These are phyloP conservation scores for Oryzias celebensis DNA, from an alignment of 2,113 vertebrate genomes.

Conservation along the genomic window DNA sequence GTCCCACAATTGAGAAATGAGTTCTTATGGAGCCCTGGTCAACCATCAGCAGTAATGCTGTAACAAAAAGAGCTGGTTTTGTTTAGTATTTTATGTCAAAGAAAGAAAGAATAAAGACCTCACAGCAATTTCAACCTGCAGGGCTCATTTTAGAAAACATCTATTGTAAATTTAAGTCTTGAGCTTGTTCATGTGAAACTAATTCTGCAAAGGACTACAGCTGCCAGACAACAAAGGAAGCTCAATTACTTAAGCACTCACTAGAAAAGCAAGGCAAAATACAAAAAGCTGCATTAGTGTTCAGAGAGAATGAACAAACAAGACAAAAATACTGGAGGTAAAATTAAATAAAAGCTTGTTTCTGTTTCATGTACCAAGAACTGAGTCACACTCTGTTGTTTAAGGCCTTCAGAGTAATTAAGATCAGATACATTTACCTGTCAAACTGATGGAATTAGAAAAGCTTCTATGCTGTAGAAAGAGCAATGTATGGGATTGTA, in stretches of 20 bases:
- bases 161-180: conserved; percentile 32
- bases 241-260: conserved; percentile 26
- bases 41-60: too few species aligned
- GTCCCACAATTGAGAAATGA: too few species aligned
- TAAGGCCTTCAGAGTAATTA: conserved; percentile 14
- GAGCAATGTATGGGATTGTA: conserved; percentile 7
- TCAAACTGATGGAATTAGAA: conserved; percentile 12
- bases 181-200: conserved; percentile 39
- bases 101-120: too few species aligned
- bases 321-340: not conserved
- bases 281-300: conserved; percentile 18
- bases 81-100: too few species aligned
- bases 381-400: conserved; percentile 13
- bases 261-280: conserved; percentile 24
- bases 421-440: conserved; percentile 50
- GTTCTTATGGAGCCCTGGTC: too few species aligned
- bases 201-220: conserved; percentile 42
- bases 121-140: too few species aligned
- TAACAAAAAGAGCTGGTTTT: too few species aligned
- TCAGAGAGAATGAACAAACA: not conserved
- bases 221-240: conserved; percentile 38
- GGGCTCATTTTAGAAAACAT: conserved; percentile 2
- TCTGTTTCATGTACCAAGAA: conserved; percentile 27
- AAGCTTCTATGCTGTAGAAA: conserved; percentile 13
- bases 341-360: conserved; percentile 12